Conservation (phyloP, 2,797 vertebrate species). For the Morelia viridis region DNA sequence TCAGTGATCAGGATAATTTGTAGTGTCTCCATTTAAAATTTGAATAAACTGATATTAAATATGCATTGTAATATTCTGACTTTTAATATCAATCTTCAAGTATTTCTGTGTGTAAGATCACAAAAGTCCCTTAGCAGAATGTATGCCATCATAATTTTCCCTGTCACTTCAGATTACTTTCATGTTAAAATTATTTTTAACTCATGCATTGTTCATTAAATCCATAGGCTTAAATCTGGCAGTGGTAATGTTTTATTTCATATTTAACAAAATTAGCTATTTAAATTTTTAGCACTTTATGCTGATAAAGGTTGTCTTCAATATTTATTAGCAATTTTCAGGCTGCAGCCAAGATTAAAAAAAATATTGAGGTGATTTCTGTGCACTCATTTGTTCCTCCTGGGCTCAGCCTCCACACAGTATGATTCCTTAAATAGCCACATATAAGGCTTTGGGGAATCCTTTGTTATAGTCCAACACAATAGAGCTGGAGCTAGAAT, state of each 20-base stretch:
- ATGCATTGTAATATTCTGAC: slow-evolving; percentile 23
- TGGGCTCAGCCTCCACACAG: background rate
- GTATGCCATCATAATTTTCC: background rate
- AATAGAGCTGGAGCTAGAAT: background rate
- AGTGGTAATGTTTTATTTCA: slow-evolving; percentile 32
- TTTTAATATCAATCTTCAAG: slow-evolving; percentile 23
- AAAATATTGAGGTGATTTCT: background rate
- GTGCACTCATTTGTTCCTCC: background rate
- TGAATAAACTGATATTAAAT: slow-evolving; percentile 29
- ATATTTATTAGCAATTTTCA: slow-evolving; percentile 24
- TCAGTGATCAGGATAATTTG: slow-evolving; percentile 42
- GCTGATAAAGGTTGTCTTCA: slow-evolving; percentile 39
- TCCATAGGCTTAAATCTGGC: slow-evolving; percentile 10
- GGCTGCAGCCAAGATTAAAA: background rate
- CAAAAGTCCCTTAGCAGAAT: slow-evolving; percentile 1
- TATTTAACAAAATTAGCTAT: slow-evolving; percentile 42
- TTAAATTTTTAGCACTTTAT: slow-evolving; percentile 44
- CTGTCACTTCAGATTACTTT: slow-evolving; percentile 38
- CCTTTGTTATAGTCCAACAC: background rate
- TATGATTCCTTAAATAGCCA: background rate
- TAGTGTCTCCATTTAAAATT: slow-evolving; percentile 15
- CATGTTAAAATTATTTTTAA: slow-evolving; percentile 23
- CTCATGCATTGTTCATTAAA: slow-evolving; percentile 16
- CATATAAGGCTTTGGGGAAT: background rate
- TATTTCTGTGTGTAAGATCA: slow-evolving; percentile 42